A percentile compares a stretch with the other conserved stretches of the same genome.
Conservation (phyloP, 2,113 vertebrate genomes). For the Copsychus sechellarum region DNA sequence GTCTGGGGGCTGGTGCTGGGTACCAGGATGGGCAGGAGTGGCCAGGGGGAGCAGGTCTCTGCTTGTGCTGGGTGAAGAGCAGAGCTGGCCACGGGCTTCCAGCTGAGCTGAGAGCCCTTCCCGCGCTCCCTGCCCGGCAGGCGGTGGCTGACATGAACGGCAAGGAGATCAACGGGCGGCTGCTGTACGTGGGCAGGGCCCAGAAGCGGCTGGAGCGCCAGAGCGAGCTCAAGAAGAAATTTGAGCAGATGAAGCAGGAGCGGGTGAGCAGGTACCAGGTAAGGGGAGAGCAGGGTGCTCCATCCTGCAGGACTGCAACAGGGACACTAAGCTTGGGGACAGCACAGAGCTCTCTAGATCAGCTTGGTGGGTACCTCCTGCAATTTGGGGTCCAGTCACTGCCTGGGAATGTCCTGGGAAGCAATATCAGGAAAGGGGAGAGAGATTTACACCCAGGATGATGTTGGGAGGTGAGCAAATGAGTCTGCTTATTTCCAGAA, state of each 20-base stretch:
- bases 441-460: neutral
- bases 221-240: slow-evolving; percentile 89
- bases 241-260: slow-evolving; percentile 94
- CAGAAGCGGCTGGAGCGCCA: slow-evolving; percentile 94
- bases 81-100: neutral
- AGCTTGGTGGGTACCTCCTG: neutral
- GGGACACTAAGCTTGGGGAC: accelerated
- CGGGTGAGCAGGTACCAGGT: slow-evolving; percentile 93
- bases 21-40: neutral
- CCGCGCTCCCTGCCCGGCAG: slow-evolving; percentile 54
- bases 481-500: neutral
- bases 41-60: neutral
- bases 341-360: neutral
- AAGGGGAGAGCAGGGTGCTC: neutral
- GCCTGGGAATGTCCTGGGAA: neutral
- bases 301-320: accelerated
- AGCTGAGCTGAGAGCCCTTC: neutral
- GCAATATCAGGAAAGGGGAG: neutral
- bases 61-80: neutral
- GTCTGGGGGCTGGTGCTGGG: neutral
- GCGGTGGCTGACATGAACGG: slow-evolving; percentile 93
- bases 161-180: slow-evolving; percentile 86
- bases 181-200: slow-evolving; percentile 88
- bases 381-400: neutral
- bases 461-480: neutral